Evolutionary conservation across 2,113 vertebrate genomes (phyloP).

Genomic region (Tenrec ecaudatus): DNA sequence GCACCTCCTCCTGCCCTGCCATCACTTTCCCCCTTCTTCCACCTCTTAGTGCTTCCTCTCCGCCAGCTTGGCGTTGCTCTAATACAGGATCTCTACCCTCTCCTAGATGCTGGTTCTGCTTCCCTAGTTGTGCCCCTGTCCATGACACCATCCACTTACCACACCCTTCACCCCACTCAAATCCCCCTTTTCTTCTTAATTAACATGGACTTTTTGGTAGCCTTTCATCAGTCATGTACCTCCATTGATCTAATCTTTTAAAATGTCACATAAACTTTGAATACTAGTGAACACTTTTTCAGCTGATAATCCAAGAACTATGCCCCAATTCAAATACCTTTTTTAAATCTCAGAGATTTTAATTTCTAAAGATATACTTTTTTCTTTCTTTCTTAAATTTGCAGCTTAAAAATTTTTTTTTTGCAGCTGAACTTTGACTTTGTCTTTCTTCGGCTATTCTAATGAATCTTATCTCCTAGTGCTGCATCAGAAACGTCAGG

Average conservation of each 20-base stretch:
- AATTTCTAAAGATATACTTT: background rate
- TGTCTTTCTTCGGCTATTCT: constrained; percentile 29
- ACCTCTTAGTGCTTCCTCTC: too few species aligned
- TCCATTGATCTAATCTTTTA: background rate
- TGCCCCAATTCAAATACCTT: constrained; percentile 43
- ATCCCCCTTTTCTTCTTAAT: too few species aligned
- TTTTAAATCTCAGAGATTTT: constrained; percentile 36
- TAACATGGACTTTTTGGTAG: background rate
- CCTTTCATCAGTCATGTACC: background rate
- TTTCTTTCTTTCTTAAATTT: background rate
- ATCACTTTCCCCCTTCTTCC: too few species aligned
- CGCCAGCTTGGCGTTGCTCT: too few species aligned
- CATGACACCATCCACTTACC: too few species aligned
- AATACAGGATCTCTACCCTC: too few species aligned
- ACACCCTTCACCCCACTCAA: too few species aligned
- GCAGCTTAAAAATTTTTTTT: too few species aligned
- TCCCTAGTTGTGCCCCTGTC: too few species aligned
- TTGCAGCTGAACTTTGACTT: constrained; percentile 20
- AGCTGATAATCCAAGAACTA: background rate
- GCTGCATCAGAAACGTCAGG: background rate
- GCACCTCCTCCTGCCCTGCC: too few species aligned
- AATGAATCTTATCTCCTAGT: background rate
- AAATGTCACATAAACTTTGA: constrained; percentile 28
- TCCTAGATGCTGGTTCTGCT: too few species aligned
- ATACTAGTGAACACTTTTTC: background rate